Base-by-base conservation (phyloP, 2,113 vertebrate genomes). In the Epinephelus lanceolatus region DNA sequence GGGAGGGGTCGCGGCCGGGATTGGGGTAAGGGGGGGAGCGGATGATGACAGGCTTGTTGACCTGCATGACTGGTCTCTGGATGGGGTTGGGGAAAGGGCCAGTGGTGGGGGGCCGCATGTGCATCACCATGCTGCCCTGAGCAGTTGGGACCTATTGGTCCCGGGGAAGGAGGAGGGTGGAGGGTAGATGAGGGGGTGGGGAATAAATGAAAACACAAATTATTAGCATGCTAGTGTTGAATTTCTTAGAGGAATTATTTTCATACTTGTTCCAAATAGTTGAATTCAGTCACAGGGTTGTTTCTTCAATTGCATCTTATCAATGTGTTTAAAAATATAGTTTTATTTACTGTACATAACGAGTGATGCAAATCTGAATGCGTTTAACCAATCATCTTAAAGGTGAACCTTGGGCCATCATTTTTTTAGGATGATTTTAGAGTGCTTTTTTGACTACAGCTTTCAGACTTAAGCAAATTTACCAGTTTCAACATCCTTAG, bases 71-170 rank as follows among this genome's bases (percentile, higher is more conserved):
- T 47, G 96, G 96, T 84, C 96, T 92, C 89, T 96, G 96, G 81
- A 96, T 96, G 76, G 96, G 96, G 83, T 86, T 96, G 72, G 96
- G 96, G 88, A 96, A 96, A 62, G 95, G 94, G 75, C 96, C 96
- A 5, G 93, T 93, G 89, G 92, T 93, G 79, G 95, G 93, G 61
- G 95, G 94, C 1, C 95, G 94, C 94, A 96, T 96, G 94, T 96
- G 96, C 96, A 96, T 96, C 85, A 96, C 91, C 95, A 96, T 94
- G 91, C 90, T 95, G 87, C 95, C 95, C 87, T 96, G 96, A 55
- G 93, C 89, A 82, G 93, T 86, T 49, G 93, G 91, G 53, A 96
- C 91, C 95, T 95, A 81, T 45, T 56, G 67, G 88, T 60, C 63
- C 66, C 2, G 42, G 68, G 56, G 17, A 12, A 45, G 60, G 23